Conservation (phyloP, 1,140 invertebrate genomes). For the Dinoponera quadriceps region DNA sequence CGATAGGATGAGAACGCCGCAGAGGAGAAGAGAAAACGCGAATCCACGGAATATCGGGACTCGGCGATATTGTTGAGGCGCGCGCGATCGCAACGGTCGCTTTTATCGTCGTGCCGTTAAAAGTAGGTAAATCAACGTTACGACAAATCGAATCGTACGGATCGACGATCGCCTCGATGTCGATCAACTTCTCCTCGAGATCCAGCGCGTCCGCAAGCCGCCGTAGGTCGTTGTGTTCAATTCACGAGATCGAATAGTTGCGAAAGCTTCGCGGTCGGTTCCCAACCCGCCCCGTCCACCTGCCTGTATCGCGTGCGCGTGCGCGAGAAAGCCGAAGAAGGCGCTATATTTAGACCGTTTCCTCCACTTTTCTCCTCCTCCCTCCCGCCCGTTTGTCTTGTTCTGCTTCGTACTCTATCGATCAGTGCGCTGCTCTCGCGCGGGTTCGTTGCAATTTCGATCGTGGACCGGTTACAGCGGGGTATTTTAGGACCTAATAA, state of each 20-base stretch:
- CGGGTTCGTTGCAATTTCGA: constrained; percentile 45
- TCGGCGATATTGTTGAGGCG: too few species aligned
- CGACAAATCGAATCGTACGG: constrained; percentile 45
- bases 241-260: constrained; percentile 48
- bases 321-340: constrained; percentile 47
- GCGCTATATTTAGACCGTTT: constrained; percentile 6
- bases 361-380: constrained; percentile 5
- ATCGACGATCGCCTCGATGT: constrained; percentile 38
- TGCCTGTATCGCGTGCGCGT: constrained; percentile 17
- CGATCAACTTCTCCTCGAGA: constrained; percentile 21
- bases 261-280: neutral
- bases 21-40: too few species aligned
- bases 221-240: constrained; percentile 55
- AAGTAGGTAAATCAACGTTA: neutral
- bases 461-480: constrained; percentile 55
- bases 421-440: neutral
- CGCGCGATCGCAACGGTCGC: too few species aligned
- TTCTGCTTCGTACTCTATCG: neutral
- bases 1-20: too few species aligned
- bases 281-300: neutral
- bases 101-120: too few species aligned
- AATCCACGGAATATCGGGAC: too few species aligned
- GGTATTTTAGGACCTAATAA: constrained; percentile 71
- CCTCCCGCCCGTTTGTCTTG: neutral
- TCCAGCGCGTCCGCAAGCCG: constrained; percentile 26